Conservation (phyloP, 2,888 invertebrate genomes). For the Notocelia uddmanniana region DNA sequence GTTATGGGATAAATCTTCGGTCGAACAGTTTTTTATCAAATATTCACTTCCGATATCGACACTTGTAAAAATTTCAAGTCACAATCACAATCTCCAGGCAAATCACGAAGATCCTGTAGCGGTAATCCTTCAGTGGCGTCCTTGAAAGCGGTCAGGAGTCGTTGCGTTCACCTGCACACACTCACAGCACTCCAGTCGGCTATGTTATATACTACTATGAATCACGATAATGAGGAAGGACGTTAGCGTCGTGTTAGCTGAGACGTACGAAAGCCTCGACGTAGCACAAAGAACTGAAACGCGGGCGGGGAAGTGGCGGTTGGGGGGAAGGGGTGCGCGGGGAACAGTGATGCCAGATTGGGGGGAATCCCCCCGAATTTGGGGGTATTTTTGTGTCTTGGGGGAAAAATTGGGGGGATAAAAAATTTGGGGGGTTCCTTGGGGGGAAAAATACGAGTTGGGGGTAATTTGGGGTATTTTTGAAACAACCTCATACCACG, state of each 20-base stretch:
- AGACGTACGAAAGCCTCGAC: slow-evolving; percentile 74
- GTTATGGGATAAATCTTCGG: slow-evolving; percentile 30
- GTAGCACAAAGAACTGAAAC: slow-evolving; percentile 85
- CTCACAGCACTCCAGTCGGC: slow-evolving; percentile 70
- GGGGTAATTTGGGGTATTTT: no score
- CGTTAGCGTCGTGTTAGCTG: slow-evolving; percentile 61
- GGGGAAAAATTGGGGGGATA: no score
- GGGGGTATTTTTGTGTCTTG: no score
- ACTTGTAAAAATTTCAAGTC: slow-evolving; percentile 36
- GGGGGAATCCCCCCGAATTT: no score
- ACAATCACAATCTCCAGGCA: slow-evolving; percentile 42
- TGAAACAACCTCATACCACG: no score
- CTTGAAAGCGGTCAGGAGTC: slow-evolving; percentile 69
- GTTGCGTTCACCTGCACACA: slow-evolving; percentile 70
- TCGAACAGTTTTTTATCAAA: slow-evolving; percentile 24
- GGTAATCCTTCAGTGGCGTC: slow-evolving; percentile 57
- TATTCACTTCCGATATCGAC: slow-evolving; percentile 40
- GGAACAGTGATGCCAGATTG: no score
- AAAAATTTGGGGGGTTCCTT: no score
- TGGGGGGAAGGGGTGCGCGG: slow-evolving; percentile 65
- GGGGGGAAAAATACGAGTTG: no score
- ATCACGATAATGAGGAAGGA: slow-evolving; percentile 68
- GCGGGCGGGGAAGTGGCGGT: slow-evolving; percentile 75
- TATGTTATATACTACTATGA: slow-evolving; percentile 58
- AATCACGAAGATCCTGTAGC: slow-evolving; percentile 47